phyloP scores from a whole-genome alignment of 2,113 vertebrate species.

The Pipra filicauda region DNA sequence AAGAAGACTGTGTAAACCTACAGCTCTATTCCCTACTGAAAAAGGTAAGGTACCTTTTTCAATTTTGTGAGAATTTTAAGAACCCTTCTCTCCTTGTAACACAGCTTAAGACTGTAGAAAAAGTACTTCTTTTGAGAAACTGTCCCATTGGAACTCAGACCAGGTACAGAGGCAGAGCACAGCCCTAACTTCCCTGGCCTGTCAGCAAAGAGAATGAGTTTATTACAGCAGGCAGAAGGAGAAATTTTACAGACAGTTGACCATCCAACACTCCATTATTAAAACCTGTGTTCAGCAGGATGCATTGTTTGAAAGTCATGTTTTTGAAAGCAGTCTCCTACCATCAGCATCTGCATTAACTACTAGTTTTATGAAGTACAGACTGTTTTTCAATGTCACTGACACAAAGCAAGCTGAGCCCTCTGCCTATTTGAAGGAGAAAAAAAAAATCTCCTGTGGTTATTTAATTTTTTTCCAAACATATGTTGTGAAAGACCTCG shows the following conservation, averaged over 20 bases:
- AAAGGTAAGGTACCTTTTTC: background rate
- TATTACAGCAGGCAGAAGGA: background rate
- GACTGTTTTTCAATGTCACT: constrained; percentile 26
- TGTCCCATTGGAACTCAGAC: background rate
- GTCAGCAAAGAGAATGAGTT: constrained; percentile 30
- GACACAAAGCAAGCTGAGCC: constrained; percentile 30
- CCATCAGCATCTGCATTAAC: constrained; percentile 23
- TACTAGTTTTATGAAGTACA: constrained; percentile 39
- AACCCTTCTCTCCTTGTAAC: background rate
- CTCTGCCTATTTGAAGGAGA: constrained; percentile 5
- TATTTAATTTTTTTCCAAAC: constrained; percentile 45
- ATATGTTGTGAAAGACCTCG: constrained; percentile 17
- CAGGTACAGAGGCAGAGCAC: background rate
- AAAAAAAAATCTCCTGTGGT: constrained; percentile 6
- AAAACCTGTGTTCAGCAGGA: constrained; percentile 22
- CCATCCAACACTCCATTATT: background rate
- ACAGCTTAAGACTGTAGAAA: background rate
- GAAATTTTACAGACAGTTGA: constrained; percentile 44
- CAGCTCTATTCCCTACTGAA: background rate
- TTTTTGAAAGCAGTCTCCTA: constrained; percentile 36
- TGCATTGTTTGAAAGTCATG: background rate
- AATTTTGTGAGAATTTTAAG: constrained; percentile 4
- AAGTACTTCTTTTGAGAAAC: background rate
- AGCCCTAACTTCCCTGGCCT: background rate
- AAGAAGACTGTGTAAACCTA: background rate